These are phyloP conservation scores for Keiferia lycopersicella DNA, from an alignment of 2,888 invertebrate species.

Conservation along the genomic window DNA sequence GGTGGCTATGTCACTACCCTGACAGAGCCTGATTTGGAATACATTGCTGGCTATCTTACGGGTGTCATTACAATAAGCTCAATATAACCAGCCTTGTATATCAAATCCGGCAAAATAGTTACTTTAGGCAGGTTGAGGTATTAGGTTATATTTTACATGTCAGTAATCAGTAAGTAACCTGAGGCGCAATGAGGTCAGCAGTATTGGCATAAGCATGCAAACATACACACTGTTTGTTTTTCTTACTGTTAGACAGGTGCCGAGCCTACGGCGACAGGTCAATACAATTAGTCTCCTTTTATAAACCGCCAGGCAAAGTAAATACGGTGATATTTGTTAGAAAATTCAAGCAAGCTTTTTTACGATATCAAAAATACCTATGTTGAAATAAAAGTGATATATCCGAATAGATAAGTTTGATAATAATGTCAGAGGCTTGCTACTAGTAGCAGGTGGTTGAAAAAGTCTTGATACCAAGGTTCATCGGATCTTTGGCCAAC, in stretches of 20 bases:
- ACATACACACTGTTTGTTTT: conserved; percentile 60
- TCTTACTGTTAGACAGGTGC: conserved; percentile 41
- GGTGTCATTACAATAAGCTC: no score
- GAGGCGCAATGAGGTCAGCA: conserved; percentile 61
- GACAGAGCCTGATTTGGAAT: no score
- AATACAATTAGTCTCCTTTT: conserved; percentile 17
- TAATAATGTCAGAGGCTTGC: no score
- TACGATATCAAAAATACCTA: not conserved
- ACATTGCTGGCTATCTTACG: no score
- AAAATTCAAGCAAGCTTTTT: not conserved
- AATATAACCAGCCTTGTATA: no score
- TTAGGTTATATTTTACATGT: conserved; percentile 31
- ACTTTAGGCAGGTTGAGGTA: conserved; percentile 9
- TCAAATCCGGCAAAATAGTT: no score
- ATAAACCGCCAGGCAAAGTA: conserved; percentile 31
- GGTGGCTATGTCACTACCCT: conserved; percentile 32
- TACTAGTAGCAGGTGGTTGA: no score
- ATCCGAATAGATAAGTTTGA: no score
- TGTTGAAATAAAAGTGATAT: no score
- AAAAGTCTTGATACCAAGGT: no score
- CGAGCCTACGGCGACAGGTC: conserved; percentile 17
- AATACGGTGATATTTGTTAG: not conserved
- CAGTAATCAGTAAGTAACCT: conserved; percentile 42
- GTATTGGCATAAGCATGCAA: conserved; percentile 61
- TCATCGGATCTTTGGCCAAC: no score